Evolutionary conservation across 2,888 invertebrate genomes (phyloP).

Genomic region (Operophtera brumata): DNA sequence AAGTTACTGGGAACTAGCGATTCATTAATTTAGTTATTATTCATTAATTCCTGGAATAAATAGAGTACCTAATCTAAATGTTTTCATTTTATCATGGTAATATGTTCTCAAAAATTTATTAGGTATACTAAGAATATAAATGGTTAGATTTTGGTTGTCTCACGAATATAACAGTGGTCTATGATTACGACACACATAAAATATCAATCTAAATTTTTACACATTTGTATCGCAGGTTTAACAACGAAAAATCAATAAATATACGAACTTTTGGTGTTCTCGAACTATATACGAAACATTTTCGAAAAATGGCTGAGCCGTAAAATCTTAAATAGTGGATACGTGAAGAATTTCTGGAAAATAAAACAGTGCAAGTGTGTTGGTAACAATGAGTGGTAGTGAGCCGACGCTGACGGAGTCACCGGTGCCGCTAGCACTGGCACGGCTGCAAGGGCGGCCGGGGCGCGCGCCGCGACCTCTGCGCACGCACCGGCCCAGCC

Average conservation of each 20-base stretch:
- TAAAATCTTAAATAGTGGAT: conserved; percentile 41
- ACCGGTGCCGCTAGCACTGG: conserved; percentile 73
- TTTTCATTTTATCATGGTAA: neutral
- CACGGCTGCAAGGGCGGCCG: conserved; percentile 62
- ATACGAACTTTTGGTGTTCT: conserved; percentile 41
- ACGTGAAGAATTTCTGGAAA: conserved; percentile 48
- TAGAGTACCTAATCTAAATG: neutral
- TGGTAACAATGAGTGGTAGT: conserved; percentile 62
- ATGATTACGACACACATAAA: neutral
- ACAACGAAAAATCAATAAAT: conserved; percentile 34
- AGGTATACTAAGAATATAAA: no score
- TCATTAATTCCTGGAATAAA: conserved; percentile 3
- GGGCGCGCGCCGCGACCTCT: conserved; percentile 57
- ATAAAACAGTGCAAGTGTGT: conserved; percentile 47
- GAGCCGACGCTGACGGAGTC: conserved; percentile 74
- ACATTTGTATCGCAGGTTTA: neutral
- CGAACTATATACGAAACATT: conserved; percentile 35
- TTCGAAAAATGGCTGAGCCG: conserved; percentile 61
- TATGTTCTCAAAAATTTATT: no score
- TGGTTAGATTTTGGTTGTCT: conserved; percentile 33
- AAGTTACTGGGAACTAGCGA: no score
- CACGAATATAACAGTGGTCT: conserved; percentile 31
- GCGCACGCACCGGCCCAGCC: conserved; percentile 67
- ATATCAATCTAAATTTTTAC: neutral
- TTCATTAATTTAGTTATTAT: neutral